A percentile compares a stretch with the other conserved stretches of the same genome.
These are phyloP conservation scores for Heptranchias perlo DNA, from an alignment of 2,113 vertebrate species.

Conservation along the genomic window DNA sequence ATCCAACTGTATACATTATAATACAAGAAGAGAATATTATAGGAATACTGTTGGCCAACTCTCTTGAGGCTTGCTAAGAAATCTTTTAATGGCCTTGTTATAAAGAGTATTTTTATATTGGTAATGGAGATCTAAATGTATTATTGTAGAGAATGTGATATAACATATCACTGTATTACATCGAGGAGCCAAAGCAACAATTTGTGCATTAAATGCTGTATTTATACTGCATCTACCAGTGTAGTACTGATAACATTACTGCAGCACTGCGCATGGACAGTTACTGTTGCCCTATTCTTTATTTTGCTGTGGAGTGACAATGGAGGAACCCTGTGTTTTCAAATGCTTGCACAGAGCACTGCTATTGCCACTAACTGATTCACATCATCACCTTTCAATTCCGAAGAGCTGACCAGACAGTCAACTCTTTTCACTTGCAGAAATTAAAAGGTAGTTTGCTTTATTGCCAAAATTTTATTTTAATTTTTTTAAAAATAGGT, in stretches of 20 bases:
- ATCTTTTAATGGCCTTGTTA: background rate
- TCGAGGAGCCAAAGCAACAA: background rate
- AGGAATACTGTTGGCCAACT: background rate
- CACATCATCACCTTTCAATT: background rate
- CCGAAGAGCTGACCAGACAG: no score
- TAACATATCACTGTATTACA: no score
- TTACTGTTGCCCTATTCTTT: background rate
- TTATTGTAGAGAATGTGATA: no score
- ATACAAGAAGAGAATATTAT: background rate
- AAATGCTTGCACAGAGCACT: background rate
- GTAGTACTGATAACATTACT: background rate
- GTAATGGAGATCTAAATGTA: background rate
- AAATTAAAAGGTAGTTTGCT: no score
- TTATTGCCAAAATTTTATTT: no score
- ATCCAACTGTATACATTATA: background rate
- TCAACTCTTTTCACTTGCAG: no score
- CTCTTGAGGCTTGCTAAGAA: background rate
- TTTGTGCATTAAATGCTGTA: no score
- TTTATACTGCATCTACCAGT: background rate
- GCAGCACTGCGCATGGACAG: background rate
- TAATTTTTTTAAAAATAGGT: no score
- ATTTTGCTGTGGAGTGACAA: background rate
- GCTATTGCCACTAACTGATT: background rate
- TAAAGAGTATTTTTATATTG: background rate
- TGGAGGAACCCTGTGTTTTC: no score